Percentiles rank a stretch among this genome's conserved stretches.
Evolutionary conservation across 2,113 vertebrate species (phyloP).

Genomic region (Varanus salvator): DNA sequence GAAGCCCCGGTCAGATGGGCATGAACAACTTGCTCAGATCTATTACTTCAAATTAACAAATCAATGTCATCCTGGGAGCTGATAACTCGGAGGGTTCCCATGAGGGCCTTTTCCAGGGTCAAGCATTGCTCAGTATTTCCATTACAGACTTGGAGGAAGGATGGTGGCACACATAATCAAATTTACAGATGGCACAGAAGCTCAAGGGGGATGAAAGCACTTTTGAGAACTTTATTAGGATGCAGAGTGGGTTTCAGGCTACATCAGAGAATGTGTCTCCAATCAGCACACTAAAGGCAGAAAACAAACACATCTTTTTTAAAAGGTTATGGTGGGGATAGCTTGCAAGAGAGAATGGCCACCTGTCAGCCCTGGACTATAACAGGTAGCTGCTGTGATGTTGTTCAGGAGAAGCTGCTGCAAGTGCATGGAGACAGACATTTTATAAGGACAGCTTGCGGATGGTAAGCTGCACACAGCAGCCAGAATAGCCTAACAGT

Average conservation of each 20-base stretch:
- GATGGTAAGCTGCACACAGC: neutral
- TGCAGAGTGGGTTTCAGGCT: neutral
- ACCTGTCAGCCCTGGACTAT: neutral
- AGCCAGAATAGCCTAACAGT: neutral
- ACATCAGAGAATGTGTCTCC: neutral
- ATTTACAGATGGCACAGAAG: neutral
- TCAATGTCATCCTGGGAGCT: neutral
- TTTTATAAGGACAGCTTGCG: neutral
- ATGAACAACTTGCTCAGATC: neutral
- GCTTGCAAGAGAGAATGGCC: neutral
- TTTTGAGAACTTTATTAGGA: neutral
- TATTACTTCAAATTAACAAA: conserved; percentile 8
- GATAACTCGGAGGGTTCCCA: neutral
- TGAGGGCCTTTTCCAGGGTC: neutral
- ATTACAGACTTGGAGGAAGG: neutral
- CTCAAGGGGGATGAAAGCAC: neutral
- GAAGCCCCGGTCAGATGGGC: neutral
- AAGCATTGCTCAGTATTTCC: neutral
- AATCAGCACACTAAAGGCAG: neutral
- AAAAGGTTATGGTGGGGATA: neutral
- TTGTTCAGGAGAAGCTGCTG: neutral
- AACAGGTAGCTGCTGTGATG: neutral
- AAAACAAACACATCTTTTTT: neutral
- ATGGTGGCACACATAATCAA: neutral
- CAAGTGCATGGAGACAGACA: neutral